These are phyloP conservation scores for Phalacrocorax pelagicus DNA, from an alignment of 2,113 vertebrate species.

Conservation along the genomic window DNA sequence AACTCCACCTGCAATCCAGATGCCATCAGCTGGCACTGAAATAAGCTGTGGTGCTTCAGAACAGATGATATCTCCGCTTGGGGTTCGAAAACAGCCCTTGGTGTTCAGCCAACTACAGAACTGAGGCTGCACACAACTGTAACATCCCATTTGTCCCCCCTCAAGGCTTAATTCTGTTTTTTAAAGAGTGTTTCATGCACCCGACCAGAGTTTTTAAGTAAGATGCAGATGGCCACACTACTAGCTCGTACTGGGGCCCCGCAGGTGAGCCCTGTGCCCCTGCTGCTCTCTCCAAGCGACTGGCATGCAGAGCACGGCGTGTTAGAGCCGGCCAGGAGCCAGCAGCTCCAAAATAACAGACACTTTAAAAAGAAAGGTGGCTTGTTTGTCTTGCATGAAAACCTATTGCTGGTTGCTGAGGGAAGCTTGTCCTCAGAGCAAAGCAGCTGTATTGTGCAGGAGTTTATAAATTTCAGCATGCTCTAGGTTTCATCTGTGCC, in stretches of 20 bases:
- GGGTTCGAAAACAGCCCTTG: neutral
- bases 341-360: neutral
- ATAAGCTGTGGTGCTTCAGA: neutral
- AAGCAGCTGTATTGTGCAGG: neutral
- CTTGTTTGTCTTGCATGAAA: conserved; percentile 6
- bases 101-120: neutral
- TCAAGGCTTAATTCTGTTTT: neutral
- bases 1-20: neutral
- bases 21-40: neutral
- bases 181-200: neutral
- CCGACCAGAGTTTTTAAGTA: neutral
- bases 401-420: neutral
- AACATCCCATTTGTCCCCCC: fast-evolving
- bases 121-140: neutral
- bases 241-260: neutral
- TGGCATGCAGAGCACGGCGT: fast-evolving
- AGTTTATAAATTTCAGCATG: neutral
- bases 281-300: fast-evolving
- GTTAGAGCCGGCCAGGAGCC: neutral
- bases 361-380: neutral
- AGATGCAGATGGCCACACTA: fast-evolving
- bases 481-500: neutral
- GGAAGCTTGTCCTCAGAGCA: neutral
- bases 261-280: neutral
- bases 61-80: neutral